These are phyloP conservation scores for Galaxea fascicularis DNA, from an alignment of 92 coral and sea anemone species.

Conservation along the genomic window DNA sequence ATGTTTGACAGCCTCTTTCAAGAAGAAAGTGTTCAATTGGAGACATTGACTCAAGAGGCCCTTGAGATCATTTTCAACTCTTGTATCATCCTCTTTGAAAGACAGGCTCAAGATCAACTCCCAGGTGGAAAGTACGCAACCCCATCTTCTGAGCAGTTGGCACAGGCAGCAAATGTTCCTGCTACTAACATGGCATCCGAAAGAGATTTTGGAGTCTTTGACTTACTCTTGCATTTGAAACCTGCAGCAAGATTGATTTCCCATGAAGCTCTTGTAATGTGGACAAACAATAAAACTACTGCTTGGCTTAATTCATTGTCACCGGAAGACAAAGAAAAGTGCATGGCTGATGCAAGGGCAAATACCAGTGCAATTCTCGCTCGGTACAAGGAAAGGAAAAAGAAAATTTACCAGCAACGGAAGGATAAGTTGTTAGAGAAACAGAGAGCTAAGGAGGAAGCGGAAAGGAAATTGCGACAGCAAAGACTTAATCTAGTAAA, in stretches of 20 bases:
- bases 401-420: conserved; percentile 38
- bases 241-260: conserved; percentile 57
- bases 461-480: conserved; percentile 38
- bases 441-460: conserved; percentile 49
- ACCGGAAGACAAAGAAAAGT: conserved; percentile 42
- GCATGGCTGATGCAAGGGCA: conserved; percentile 34
- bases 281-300: conserved; percentile 53
- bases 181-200: conserved; percentile 56
- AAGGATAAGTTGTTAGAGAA: conserved; percentile 48
- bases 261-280: too few relatives aligned
- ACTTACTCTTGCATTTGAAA: conserved; percentile 51
- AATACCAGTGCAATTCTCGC: too few relatives aligned
- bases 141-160: conserved; percentile 40
- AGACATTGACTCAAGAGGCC: conserved; percentile 58
- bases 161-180: conserved; percentile 57
- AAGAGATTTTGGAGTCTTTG: conserved; percentile 55
- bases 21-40: conserved; percentile 45
- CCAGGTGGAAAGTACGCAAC: conserved; percentile 49
- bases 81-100: conserved; percentile 47
- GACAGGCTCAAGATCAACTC: too few relatives aligned
- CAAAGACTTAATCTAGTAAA: conserved; percentile 30
- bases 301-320: conserved; percentile 49
- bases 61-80: conserved; percentile 47
- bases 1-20: conserved; percentile 50
- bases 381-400: conserved; percentile 41